Evolutionary conservation across 2,888 invertebrate species (phyloP).

Genomic region (Galeruca laticollis): DNA sequence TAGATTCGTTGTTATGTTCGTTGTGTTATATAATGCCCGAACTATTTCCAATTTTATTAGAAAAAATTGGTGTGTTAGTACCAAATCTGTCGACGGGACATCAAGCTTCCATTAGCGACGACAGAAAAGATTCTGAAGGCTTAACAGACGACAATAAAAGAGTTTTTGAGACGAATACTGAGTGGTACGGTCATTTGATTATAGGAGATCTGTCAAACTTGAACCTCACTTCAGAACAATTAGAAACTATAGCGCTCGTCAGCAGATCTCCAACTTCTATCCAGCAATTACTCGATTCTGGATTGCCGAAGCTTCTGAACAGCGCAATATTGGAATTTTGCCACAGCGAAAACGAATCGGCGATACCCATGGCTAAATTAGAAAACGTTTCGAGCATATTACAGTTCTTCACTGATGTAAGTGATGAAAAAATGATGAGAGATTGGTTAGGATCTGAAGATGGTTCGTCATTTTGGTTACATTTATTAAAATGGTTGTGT

Average conservation of each 20-base stretch:
- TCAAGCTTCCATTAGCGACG: constrained; percentile 72
- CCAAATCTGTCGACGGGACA: constrained; percentile 68
- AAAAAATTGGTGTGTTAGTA: constrained; percentile 77
- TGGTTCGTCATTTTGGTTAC: constrained; percentile 89
- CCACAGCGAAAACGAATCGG: constrained; percentile 54
- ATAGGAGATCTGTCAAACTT: constrained; percentile 71
- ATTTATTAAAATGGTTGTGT: constrained; percentile 81
- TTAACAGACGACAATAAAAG: constrained; percentile 79
- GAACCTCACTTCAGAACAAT: constrained; percentile 73
- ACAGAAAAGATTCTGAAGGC: constrained; percentile 70
- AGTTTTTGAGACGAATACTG: constrained; percentile 66
- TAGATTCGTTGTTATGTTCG: constrained; percentile 89
- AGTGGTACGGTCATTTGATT: constrained; percentile 73
- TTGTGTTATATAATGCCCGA: constrained; percentile 87
- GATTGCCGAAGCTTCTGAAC: constrained; percentile 75
- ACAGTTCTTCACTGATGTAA: constrained; percentile 85
- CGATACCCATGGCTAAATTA: constrained; percentile 69
- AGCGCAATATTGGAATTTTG: constrained; percentile 72
- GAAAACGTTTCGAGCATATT: constrained; percentile 77
- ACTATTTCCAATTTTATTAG: constrained; percentile 79
- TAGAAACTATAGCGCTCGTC: constrained; percentile 82
- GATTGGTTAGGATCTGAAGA: constrained; percentile 88
- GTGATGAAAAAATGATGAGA: constrained; percentile 83
- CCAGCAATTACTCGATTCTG: constrained; percentile 81
- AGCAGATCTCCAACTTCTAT: constrained; percentile 85